These are phyloP conservation scores for Elephas maximus DNA, from an alignment of 2,113 vertebrate genomes.

Conservation along the genomic window DNA sequence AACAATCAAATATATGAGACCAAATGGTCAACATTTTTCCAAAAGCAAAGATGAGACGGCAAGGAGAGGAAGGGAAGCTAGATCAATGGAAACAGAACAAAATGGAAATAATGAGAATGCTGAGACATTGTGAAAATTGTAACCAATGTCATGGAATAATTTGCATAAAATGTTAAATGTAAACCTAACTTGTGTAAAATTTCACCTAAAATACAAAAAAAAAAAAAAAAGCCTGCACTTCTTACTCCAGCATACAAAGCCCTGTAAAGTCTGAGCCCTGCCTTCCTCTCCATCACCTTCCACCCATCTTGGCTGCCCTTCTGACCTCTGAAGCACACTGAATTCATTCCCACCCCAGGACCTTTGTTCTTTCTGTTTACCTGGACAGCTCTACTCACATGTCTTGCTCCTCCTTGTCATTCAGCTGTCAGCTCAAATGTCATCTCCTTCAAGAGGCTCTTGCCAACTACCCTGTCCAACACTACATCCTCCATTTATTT, in stretches of 20 bases:
- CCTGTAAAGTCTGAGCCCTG: not conserved
- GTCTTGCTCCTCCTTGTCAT: not conserved
- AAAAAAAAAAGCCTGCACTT: not conserved
- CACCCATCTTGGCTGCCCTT: not conserved
- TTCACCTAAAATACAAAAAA: not conserved
- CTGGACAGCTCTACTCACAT: not conserved
- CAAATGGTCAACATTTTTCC: not conserved
- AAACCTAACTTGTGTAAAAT: not conserved
- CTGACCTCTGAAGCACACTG: not conserved
- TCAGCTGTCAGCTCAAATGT: not conserved
- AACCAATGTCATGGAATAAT: not conserved
- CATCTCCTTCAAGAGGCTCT: not conserved
- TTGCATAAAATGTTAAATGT: not conserved
- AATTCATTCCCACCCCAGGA: not conserved
- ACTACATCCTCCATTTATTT: not conserved
- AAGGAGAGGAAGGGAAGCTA: not conserved
- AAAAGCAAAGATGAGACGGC: not conserved
- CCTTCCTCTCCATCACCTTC: not conserved
- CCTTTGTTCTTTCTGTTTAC: not conserved
- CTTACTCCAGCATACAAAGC: not conserved
- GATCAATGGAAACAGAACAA: not conserved
- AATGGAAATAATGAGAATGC: not conserved
- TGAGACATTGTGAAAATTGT: not conserved
- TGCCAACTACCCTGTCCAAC: not conserved
- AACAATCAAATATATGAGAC: not conserved